These are phyloP conservation scores for Neodontobutis hainanensis DNA, from an alignment of 2,113 vertebrate species.

Conservation along the genomic window DNA sequence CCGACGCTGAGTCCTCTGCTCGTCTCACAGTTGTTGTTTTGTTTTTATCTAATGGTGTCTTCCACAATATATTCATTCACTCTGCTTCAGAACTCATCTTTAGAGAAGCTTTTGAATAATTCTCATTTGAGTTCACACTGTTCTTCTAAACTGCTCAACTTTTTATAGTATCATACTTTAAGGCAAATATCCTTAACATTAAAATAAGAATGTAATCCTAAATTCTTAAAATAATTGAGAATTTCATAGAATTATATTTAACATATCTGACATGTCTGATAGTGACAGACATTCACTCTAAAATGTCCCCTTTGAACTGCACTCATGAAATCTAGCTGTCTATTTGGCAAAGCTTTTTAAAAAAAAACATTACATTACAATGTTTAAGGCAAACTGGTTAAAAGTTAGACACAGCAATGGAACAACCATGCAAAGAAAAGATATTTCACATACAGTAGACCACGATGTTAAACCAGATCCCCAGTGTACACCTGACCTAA, in stretches of 20 bases:
- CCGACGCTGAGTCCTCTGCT: not conserved
- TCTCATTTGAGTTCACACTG: not conserved
- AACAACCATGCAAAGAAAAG: not conserved
- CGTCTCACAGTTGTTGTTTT: not conserved
- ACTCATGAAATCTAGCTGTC: not conserved
- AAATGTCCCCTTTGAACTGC: not conserved
- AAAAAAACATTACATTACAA: not conserved
- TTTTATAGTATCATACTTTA: too few relatives aligned
- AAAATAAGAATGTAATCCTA: too few relatives aligned
- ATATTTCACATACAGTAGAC: too few relatives aligned
- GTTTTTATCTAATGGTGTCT: not conserved
- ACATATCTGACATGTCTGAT: too few relatives aligned
- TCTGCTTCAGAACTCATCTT: too few relatives aligned
- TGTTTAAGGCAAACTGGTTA: not conserved
- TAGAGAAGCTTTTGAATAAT: not conserved
- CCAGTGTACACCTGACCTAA: too few relatives aligned
- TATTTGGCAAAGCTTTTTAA: not conserved
- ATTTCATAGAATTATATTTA: too few relatives aligned
- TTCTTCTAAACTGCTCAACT: too few relatives aligned
- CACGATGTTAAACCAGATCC: too few relatives aligned
- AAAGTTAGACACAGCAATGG: not conserved
- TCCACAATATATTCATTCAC: not conserved
- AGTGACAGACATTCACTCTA: not conserved
- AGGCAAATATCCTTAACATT: too few relatives aligned
- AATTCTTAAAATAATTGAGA: too few relatives aligned